Evolutionary conservation across 1,140 invertebrate species (phyloP).

Genomic region (Drosophila rhopaloa): DNA sequence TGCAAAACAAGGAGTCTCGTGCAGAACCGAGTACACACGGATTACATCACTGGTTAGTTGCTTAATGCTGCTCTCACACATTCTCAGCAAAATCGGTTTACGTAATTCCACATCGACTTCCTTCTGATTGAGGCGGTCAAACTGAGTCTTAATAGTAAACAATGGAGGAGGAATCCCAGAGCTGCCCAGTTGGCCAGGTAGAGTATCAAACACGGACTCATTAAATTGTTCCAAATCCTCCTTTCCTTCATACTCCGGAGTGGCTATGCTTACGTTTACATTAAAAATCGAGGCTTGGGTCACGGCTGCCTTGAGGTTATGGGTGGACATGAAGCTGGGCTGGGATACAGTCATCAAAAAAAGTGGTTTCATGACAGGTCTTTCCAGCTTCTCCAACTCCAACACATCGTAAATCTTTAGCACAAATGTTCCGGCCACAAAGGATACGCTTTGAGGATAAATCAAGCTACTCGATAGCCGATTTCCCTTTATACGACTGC

Average conservation of each 20-base stretch:
- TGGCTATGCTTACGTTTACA: constrained; percentile 54
- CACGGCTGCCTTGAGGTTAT: constrained; percentile 51
- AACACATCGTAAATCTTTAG: constrained; percentile 65
- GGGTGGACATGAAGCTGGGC: constrained; percentile 72
- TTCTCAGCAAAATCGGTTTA: constrained; percentile 59
- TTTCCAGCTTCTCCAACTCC: constrained; percentile 25
- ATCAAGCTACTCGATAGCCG: background rate
- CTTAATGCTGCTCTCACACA: constrained; percentile 55
- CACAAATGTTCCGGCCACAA: constrained; percentile 75
- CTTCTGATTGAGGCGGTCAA: constrained; percentile 49
- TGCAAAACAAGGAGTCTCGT: constrained; percentile 58
- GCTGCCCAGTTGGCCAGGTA: constrained; percentile 59
- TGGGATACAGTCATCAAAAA: constrained; percentile 67
- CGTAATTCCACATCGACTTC: constrained; percentile 66
- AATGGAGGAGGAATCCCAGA: constrained; percentile 75
- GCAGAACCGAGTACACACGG: constrained; percentile 53
- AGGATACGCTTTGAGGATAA: constrained; percentile 69
- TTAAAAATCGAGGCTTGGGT: constrained; percentile 73
- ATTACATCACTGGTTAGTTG: constrained; percentile 50
- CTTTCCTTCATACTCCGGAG: background rate
- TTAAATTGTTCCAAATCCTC: constrained; percentile 26
- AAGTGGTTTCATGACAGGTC: constrained; percentile 39
- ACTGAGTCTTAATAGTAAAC: constrained; percentile 53
- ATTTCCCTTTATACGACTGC: background rate
- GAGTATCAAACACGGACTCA: constrained; percentile 64